phyloP scores from a whole-genome alignment of 2,797 vertebrate genomes.

The Danio tinwini region DNA sequence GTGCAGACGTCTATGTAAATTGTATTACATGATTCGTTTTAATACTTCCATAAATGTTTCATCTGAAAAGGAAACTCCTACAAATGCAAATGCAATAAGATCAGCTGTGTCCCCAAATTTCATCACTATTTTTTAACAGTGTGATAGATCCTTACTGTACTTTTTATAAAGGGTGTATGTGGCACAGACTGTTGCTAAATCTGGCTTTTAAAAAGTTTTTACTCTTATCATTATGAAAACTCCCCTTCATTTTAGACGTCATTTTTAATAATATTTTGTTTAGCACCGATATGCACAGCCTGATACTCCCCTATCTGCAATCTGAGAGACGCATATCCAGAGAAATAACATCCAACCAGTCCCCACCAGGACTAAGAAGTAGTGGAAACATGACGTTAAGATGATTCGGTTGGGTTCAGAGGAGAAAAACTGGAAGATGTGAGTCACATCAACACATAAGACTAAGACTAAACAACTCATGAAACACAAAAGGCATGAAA shows the following conservation, averaged over 20 bases:
- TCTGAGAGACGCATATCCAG: neutral
- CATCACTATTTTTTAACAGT: too few species aligned
- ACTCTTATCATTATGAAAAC: neutral
- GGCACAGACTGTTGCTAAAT: too few species aligned
- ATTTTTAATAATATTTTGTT: neutral
- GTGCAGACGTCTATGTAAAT: too few species aligned
- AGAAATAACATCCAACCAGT: neutral
- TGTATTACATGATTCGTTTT: too few species aligned
- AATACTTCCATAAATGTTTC: too few species aligned
- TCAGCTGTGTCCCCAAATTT: too few species aligned
- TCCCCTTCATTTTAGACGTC: neutral
- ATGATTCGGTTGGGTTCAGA: neutral
- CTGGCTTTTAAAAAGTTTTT: neutral
- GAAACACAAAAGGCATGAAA: neutral
- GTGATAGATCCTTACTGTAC: too few species aligned
- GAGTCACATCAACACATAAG: constrained; percentile 5
- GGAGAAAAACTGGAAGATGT: neutral
- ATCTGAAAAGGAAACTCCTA: too few species aligned
- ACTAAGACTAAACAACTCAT: neutral
- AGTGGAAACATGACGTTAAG: neutral
- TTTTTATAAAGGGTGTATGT: too few species aligned
- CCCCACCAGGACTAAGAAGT: constrained; percentile 1
- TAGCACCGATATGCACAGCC: neutral
- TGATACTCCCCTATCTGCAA: neutral
- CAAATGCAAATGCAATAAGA: too few species aligned